Percentiles rank a stretch among this genome's conserved stretches.
Conservation (phyloP, 2,797 vertebrate species). For the Philypnodon macrostomus region DNA sequence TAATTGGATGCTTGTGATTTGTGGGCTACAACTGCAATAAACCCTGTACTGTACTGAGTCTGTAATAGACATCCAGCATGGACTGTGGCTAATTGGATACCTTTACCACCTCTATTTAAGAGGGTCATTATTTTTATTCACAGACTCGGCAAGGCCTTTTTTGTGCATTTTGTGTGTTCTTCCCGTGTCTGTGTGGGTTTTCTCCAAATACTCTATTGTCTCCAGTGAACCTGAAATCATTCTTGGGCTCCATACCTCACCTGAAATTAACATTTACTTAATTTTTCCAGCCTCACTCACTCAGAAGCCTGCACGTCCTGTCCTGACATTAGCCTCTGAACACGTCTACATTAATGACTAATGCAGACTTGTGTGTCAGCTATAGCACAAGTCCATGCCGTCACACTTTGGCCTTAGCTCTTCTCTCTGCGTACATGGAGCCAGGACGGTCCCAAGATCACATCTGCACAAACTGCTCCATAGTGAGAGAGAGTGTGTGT, state of each 20-base stretch:
- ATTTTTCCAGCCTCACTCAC: constrained; percentile 1
- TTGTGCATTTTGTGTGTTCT: too few species aligned
- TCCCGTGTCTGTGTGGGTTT: too few species aligned
- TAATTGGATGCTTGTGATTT: too few species aligned
- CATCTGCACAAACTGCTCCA: constrained; percentile 26
- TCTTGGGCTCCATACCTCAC: background rate
- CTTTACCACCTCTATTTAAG: too few species aligned
- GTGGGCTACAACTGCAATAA: too few species aligned
- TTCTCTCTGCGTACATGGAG: constrained; percentile 19
- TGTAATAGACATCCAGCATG: too few species aligned
- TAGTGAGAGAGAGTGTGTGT: constrained; percentile 19
- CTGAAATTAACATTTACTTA: background rate
- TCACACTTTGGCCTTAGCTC: constrained; percentile 28
- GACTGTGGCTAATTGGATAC: too few species aligned
- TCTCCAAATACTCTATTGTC: background rate
- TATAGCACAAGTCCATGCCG: constrained; percentile 9
- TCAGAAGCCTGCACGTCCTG: background rate
- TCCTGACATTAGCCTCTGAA: background rate
- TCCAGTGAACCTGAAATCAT: background rate
- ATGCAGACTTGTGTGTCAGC: constrained; percentile 7
- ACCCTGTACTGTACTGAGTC: too few species aligned
- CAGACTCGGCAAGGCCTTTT: too few species aligned
- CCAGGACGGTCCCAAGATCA: constrained; percentile 41
- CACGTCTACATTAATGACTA: constrained; percentile 13
- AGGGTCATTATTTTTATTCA: too few species aligned